These are phyloP conservation scores for Caenorhabditis sp. DNA, from an alignment of 2,888 invertebrate species.

Conservation along the genomic window DNA sequence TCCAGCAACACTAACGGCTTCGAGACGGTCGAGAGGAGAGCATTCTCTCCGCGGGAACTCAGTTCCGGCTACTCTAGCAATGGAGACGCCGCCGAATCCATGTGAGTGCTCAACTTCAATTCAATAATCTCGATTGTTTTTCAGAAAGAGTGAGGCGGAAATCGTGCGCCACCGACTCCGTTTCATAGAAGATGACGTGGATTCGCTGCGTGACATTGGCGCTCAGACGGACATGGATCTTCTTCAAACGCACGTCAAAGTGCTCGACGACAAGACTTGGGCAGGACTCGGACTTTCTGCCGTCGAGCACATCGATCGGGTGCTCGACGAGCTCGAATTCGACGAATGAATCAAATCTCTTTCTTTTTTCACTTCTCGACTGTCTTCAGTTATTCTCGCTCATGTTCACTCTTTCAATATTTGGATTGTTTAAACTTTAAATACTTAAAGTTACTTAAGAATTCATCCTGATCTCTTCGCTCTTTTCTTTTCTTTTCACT, in stretches of 20 bases:
- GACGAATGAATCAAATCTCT: not conserved
- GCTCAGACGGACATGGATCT: conserved; percentile 38
- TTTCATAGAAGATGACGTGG: conserved; percentile 61
- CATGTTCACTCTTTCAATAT: not conserved
- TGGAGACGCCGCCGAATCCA: conserved; percentile 49
- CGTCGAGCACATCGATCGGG: conserved; percentile 70
- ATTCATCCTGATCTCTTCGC: not conserved
- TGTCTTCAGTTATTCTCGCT: conserved; percentile 10
- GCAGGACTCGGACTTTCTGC: conserved; percentile 68
- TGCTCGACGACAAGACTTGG: conserved; percentile 69
- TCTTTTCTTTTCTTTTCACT: too few species aligned
- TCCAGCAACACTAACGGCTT: conserved; percentile 45
- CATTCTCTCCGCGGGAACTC: conserved; percentile 49
- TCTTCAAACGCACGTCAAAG: conserved; percentile 36
- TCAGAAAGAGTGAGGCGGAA: conserved; percentile 45
- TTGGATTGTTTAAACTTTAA: not conserved
- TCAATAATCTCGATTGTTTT: conserved; percentile 2
- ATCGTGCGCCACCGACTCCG: conserved; percentile 60
- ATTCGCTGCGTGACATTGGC: conserved; percentile 56
- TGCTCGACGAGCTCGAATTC: conserved; percentile 66
- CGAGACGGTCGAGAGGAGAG: conserved; percentile 20
- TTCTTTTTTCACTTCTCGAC: not conserved
- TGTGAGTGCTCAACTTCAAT: conserved; percentile 43
- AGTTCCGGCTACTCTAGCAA: conserved; percentile 59
- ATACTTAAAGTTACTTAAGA: conserved; percentile 20